Conservation (phyloP, 2,888 invertebrate species). For the Dryobotodes eremita region DNA sequence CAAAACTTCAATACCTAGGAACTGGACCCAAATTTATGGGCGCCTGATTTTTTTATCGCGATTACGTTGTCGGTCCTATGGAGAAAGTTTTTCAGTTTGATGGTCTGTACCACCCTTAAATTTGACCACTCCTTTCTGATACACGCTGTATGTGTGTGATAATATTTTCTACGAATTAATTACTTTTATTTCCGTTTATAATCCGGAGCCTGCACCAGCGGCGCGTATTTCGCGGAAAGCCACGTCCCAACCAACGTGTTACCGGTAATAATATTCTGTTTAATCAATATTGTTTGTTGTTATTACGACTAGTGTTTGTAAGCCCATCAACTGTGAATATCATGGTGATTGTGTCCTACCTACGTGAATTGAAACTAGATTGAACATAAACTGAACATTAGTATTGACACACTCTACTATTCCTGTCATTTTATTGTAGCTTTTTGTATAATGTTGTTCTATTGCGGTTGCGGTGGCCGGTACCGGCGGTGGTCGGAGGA, state of each 20-base stretch:
- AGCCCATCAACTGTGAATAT: conserved; percentile 21
- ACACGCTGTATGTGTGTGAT: background rate
- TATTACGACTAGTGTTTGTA: conserved; percentile 9
- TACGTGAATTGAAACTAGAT: background rate
- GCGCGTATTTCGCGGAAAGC: background rate
- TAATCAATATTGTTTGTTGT: conserved; percentile 25
- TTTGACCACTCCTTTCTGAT: background rate
- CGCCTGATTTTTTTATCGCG: background rate
- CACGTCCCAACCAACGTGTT: background rate
- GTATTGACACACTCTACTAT: background rate
- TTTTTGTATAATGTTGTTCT: background rate
- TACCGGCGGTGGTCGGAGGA: too few species aligned
- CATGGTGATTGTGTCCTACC: background rate
- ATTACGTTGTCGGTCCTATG: background rate
- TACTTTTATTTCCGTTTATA: too few species aligned
- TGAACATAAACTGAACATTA: background rate
- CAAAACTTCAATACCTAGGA: background rate
- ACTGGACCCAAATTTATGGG: background rate
- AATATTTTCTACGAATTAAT: background rate
- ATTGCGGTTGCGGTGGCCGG: too few species aligned
- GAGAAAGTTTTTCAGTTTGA: background rate
- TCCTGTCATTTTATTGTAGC: background rate
- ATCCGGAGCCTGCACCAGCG: background rate
- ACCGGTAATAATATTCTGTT: conserved; percentile 3
- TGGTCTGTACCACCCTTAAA: background rate